phyloP scores from a whole-genome alignment of 2,113 vertebrate genomes.

The Raja brachyura region DNA sequence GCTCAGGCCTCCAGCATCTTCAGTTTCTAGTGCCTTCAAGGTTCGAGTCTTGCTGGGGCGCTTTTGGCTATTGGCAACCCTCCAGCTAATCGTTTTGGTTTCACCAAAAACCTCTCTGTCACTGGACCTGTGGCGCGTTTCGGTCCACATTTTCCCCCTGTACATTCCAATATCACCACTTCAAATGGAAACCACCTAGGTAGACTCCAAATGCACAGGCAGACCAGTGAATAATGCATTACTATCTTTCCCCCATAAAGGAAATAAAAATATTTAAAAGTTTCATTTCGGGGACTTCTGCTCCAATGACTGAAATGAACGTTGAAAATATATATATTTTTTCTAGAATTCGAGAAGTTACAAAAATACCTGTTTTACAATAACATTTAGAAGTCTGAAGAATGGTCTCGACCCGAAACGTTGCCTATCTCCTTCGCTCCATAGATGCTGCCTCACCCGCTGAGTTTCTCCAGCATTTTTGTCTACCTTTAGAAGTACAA shows the following conservation, averaged over 20 bases:
- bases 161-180: neutral
- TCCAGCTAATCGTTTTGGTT: neutral
- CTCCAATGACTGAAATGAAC: neutral
- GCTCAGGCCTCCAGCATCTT: too few species aligned
- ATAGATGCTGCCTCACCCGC: too few species aligned
- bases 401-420: too few species aligned
- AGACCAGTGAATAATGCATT: neutral
- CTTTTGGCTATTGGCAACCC: too few species aligned
- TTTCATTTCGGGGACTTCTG: neutral
- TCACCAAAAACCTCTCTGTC: neutral
- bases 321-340: neutral
- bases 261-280: neutral
- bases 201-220: neutral
- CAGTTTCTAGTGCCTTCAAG: too few species aligned
- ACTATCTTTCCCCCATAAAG: neutral
- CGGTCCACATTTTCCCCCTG: neutral
- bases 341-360: neutral
- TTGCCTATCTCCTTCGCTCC: too few species aligned
- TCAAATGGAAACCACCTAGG: neutral
- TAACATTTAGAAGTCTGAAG: neutral
- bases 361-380: neutral
- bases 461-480: too few species aligned
- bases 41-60: too few species aligned
- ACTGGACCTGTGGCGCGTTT: too few species aligned
- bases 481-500: neutral